Base-by-base conservation (phyloP, 2,888 invertebrate genomes). In the Cerastis leucographa region DNA sequence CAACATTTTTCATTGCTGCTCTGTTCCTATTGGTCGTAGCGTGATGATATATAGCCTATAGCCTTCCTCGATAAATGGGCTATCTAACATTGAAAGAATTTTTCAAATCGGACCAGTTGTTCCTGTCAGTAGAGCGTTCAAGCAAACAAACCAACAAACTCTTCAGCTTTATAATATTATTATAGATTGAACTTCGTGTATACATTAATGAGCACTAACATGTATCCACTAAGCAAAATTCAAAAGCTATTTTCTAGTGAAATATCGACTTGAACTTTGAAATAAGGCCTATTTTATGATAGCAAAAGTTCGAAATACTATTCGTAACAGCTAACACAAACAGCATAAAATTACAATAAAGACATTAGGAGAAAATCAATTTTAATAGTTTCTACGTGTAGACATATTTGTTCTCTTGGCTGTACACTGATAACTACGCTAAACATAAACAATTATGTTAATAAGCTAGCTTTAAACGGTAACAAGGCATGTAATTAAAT, bases 361-460 rank as follows among this genome's bases (percentile, higher is more conserved):
- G 7, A n/a, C 5, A 54, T 5, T 54, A n/a, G n/a, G 14, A 56
- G 25, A 59, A 59, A 59, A 59, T 29, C 59, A 29, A 29, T 29
- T 59, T 14, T 29, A 56, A 6, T 14, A 25, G 6, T 56, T 25
- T 59, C 14, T 14, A 46, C 42, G 42, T 42, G 42, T 46, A 25
- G 25, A 40, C 6, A 40, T 62, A 11, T 40, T 62, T 5, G 62
- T n/a, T 12, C 40, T n/a, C 40, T 0, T 40, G 62, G 40, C 12
- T 35, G 61, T 25, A 54, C 65, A 73, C 70, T 62, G 69, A 65
- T 42, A 49, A 14, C 25, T 66, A 54, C 35, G 61, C 51, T 12
- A 35, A 71, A 61, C 44, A 78, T 78, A 82, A 70, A 73, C 49
- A 73, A 72, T 83, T 74, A 84, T 86, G 84, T 51, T 74, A 80